Percentiles rank a stretch among this genome's conserved stretches.
These are phyloP conservation scores for Ichneumoninae sp. DNA, from an alignment of 2,888 invertebrate species.

Conservation along the genomic window DNA sequence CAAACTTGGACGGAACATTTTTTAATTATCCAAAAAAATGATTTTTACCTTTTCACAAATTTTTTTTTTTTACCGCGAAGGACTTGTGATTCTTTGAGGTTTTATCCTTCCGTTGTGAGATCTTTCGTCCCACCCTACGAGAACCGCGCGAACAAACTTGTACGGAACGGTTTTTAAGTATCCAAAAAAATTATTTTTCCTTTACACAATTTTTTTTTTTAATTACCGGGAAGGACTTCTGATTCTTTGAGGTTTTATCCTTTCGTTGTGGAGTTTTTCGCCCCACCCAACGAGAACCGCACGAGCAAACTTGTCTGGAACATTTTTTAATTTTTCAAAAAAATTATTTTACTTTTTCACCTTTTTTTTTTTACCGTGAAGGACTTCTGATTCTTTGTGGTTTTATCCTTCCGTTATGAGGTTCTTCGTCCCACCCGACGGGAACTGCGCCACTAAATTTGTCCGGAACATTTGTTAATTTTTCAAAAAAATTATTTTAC, in stretches of 20 bases:
- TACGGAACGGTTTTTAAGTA: too few relatives aligned
- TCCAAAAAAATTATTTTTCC: too few relatives aligned
- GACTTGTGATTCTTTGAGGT: constrained; percentile 13
- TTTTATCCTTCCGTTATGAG: constrained; percentile 13
- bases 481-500: too few relatives aligned
- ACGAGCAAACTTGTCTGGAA: too few relatives aligned
- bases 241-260: constrained; percentile 26
- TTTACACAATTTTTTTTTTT: background rate
- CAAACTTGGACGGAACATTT: background rate
- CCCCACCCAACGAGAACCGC: too few relatives aligned
- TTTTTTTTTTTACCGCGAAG: constrained; percentile 19
- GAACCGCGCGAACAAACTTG: too few relatives aligned
- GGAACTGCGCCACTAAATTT: too few relatives aligned
- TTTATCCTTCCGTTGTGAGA: constrained; percentile 13
- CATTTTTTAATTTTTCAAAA: too few relatives aligned
- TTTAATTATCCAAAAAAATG: background rate
- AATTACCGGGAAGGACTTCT: constrained; percentile 11
- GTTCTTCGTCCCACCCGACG: background rate
- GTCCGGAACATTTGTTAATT: too few relatives aligned
- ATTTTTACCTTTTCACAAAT: too few relatives aligned
- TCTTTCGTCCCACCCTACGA: background rate
- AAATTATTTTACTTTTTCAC: too few relatives aligned
- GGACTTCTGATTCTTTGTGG: constrained; percentile 13
- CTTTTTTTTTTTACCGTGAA: background rate
- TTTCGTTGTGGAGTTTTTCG: background rate